Conservation (phyloP, 1,140 invertebrate species). For the Contarinia nasturtii region DNA sequence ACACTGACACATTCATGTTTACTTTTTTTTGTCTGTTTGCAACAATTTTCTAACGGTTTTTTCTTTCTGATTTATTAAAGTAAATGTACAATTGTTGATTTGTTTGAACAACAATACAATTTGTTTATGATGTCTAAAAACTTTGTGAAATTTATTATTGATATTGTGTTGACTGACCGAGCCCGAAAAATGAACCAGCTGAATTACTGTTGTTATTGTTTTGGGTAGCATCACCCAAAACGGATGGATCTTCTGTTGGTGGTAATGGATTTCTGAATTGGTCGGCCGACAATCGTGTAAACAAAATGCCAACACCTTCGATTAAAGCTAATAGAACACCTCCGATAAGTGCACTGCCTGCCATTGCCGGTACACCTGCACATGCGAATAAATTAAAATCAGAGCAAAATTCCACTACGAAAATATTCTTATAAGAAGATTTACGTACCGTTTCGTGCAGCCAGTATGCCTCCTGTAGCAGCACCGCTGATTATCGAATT, state of each 20-base stretch:
- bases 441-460: slow-evolving; percentile 72
- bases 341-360: slow-evolving; percentile 86
- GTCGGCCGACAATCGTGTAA: slow-evolving; percentile 74
- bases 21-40: too few species aligned
- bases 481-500: slow-evolving; percentile 96
- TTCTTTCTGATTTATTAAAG: too few species aligned
- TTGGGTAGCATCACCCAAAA: slow-evolving; percentile 29
- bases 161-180: too few species aligned
- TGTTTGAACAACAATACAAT: too few species aligned
- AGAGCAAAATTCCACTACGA: too few species aligned
- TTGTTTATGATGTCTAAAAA: too few species aligned
- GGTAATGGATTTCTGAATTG: slow-evolving; percentile 67
- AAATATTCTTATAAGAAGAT: not conserved
- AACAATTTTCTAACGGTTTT: too few species aligned
- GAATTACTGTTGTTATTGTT: slow-evolving; percentile 1
- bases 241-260: slow-evolving; percentile 47
- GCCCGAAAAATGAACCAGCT: too few species aligned
- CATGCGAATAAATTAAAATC: not conserved
- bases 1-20: too few species aligned
- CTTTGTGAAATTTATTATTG: too few species aligned
- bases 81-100: too few species aligned
- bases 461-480: slow-evolving; percentile 82
- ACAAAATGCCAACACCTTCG: slow-evolving; percentile 88
- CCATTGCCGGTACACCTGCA: slow-evolving; percentile 64
- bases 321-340: slow-evolving; percentile 87